phyloP scores from a whole-genome alignment of 2,888 invertebrate genomes.

The Dryocosmus kuriphilus region DNA sequence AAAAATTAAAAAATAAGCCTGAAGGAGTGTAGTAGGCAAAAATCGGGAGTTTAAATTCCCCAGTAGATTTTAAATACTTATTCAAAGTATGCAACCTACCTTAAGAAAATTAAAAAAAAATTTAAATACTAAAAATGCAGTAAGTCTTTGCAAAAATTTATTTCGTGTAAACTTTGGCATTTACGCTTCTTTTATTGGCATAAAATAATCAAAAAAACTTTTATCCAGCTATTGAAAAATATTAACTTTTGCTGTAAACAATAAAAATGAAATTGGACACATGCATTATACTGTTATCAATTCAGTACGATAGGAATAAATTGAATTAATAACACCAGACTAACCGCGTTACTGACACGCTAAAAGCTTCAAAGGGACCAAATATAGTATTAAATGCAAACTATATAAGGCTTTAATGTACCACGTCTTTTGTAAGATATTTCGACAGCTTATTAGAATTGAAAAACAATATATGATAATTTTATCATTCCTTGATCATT shows the following conservation, averaged over 20 bases:
- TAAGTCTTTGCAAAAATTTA: no score
- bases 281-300: conserved; percentile 10
- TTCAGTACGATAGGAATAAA: not conserved
- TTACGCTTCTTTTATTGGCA: no score
- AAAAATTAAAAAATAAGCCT: no score
- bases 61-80: no score
- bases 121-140: no score
- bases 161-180: no score
- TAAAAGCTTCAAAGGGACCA: conserved; percentile 20
- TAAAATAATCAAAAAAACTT: not conserved
- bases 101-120: no score
- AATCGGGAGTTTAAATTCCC: no score
- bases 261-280: not conserved
- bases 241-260: not conserved
- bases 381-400: conserved; percentile 29
- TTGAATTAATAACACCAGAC: conserved; percentile 7
- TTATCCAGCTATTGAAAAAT: not conserved
- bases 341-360: conserved; percentile 12
- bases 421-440: not conserved
- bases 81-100: no score
- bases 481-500: not conserved
- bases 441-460: conserved; percentile 9
- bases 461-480: not conserved
- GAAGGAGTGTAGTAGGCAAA: no score
- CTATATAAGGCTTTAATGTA: conserved; percentile 16